phyloP scores from a whole-genome alignment of 2,888 invertebrate species.

The Coenonympha arcania region DNA sequence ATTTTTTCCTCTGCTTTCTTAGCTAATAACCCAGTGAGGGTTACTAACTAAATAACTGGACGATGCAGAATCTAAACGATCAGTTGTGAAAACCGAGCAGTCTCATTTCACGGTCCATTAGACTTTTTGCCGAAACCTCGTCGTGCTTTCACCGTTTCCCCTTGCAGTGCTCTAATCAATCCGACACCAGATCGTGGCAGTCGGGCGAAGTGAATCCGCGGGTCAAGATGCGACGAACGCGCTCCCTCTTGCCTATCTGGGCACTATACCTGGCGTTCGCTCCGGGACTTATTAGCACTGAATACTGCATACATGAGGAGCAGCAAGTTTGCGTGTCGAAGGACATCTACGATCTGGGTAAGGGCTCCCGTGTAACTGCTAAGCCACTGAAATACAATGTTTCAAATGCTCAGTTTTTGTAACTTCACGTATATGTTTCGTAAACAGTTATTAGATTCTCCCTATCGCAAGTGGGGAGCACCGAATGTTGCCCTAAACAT shows the following conservation, averaged over 20 bases:
- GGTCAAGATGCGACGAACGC: slow-evolving; percentile 3
- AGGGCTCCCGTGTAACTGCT: background rate
- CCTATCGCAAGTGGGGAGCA: no score
- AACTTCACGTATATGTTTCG: no score
- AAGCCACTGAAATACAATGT: no score
- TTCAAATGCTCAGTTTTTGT: no score
- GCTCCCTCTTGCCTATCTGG: background rate
- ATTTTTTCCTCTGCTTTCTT: no score
- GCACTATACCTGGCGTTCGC: background rate
- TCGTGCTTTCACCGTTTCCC: slow-evolving; percentile 48
- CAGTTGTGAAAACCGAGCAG: background rate
- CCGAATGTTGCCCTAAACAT: no score
- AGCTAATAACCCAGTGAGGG: no score
- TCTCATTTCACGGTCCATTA: background rate
- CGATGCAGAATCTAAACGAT: no score
- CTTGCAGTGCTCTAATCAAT: slow-evolving; percentile 46
- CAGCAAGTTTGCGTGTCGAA: slow-evolving; percentile 9
- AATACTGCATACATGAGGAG: slow-evolving; percentile 1
- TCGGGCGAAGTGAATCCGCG: slow-evolving; percentile 7
- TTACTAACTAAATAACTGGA: no score
- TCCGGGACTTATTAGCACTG: background rate
- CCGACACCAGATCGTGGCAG: slow-evolving; percentile 33
- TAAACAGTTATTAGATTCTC: no score
- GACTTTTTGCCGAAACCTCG: slow-evolving; percentile 29
- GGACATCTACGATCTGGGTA: background rate